Conservation (phyloP, 2,113 vertebrate species). For the Macrotus californicus region DNA sequence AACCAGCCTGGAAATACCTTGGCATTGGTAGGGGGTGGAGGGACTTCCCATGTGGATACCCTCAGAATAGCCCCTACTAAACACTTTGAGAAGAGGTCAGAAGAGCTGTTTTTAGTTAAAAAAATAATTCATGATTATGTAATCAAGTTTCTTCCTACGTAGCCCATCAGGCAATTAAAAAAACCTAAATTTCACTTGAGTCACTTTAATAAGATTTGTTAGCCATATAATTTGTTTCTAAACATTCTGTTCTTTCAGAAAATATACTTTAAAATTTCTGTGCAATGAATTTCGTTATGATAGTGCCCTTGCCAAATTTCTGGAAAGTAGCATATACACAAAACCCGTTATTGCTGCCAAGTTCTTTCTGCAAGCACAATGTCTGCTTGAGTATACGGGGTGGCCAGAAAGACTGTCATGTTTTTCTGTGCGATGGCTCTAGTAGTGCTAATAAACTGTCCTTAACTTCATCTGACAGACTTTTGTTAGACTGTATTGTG, state of each 20-base stretch:
- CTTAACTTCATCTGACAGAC: no score
- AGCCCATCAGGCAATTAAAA: neutral
- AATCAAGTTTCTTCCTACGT: neutral
- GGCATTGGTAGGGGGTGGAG: neutral
- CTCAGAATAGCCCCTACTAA: neutral
- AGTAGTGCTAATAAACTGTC: no score
- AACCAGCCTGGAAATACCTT: neutral
- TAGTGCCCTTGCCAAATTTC: conserved; percentile 23
- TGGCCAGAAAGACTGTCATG: no score
- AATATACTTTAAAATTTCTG: neutral
- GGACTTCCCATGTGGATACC: neutral
- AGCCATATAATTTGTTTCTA: neutral
- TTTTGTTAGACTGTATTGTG: no score
- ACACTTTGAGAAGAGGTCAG: neutral
- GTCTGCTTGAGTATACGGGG: neutral
- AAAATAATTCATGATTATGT: neutral
- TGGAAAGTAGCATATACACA: conserved; percentile 19
- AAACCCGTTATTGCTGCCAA: neutral
- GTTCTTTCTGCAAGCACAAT: neutral
- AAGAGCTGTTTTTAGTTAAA: neutral
- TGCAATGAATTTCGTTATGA: conserved; percentile 37
- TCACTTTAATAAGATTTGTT: neutral
- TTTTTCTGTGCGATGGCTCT: no score
- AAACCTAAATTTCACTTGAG: neutral
- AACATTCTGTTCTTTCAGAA: conserved; percentile 21